Percentiles rank a stretch among this genome's conserved stretches.
These are phyloP conservation scores for Myotis davidii DNA, from an alignment of 2,113 vertebrate species.

Conservation along the genomic window DNA sequence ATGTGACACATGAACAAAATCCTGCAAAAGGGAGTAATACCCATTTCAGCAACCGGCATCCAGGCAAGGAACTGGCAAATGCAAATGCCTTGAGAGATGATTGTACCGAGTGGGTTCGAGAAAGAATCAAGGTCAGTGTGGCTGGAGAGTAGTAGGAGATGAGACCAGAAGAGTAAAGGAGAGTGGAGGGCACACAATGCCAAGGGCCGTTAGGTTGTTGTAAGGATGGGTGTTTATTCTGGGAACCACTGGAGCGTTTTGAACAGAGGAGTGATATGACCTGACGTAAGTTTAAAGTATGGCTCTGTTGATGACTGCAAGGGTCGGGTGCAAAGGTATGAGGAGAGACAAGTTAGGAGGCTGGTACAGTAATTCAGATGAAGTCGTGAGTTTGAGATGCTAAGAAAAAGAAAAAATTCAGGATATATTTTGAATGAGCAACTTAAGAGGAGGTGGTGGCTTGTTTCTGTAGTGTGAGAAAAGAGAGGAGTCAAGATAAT, in stretches of 20 bases:
- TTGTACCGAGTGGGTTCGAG: not conserved
- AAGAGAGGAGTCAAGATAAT: not conserved
- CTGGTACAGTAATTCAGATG: not conserved
- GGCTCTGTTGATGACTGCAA: not conserved
- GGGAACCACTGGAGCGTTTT: not conserved
- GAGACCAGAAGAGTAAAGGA: not conserved
- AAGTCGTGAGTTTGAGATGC: not conserved
- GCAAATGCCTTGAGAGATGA: not conserved
- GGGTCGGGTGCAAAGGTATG: not conserved
- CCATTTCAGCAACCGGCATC: not conserved
- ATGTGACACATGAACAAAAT: not conserved
- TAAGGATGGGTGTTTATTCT: not conserved
- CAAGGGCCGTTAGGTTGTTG: not conserved
- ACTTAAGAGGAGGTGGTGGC: not conserved
- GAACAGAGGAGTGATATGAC: not conserved
- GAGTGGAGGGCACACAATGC: accelerated
- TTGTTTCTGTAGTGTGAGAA: not conserved
- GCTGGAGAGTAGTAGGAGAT: not conserved
- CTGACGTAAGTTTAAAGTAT: not conserved
- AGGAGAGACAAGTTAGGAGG: not conserved
- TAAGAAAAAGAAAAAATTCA: not conserved
- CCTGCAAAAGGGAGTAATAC: not conserved
- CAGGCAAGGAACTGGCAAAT: not conserved
- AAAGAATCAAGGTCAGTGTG: not conserved
- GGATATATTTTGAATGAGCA: not conserved